phyloP scores from a whole-genome alignment of 1,140 invertebrate genomes.

The Brachionus rubens region DNA sequence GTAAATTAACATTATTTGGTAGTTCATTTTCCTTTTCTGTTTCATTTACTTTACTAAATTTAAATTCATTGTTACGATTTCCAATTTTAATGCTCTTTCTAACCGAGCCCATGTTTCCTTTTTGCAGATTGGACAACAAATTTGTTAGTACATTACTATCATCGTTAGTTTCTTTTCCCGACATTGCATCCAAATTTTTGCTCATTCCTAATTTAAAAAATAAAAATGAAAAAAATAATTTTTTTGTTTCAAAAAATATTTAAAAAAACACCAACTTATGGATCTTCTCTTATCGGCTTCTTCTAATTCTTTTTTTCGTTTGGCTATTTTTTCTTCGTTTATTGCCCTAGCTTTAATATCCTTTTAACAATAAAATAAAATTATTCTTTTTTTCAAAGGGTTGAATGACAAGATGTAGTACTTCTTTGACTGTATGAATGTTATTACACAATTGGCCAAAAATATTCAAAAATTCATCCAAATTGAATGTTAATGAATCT shows the following conservation, averaged over 20 bases:
- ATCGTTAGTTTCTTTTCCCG: neutral
- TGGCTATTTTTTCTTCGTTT: conserved; percentile 27
- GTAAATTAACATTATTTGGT: neutral
- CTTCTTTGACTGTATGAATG: neutral
- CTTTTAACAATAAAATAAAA: neutral
- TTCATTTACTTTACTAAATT: neutral
- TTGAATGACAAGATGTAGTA: neutral
- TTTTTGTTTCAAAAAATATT: neutral
- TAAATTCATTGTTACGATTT: neutral
- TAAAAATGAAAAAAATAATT: neutral
- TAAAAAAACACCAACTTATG: too few species aligned
- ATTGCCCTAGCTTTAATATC: conserved; percentile 3
- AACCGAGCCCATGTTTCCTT: neutral
- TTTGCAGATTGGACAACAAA: conserved; percentile 29
- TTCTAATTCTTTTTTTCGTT: conserved; percentile 16
- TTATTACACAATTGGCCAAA: conserved; percentile 10
- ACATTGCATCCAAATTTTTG: neutral
- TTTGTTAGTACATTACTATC: neutral
- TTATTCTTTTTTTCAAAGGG: neutral
- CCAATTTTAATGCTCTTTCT: conserved; percentile 4
- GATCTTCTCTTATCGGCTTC: conserved; percentile 23
- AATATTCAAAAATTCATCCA: conserved; percentile 55
- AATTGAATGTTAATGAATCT: conserved; percentile 55
- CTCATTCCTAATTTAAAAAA: neutral
- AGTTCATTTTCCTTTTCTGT: neutral